A percentile compares a stretch with the other conserved stretches of the same genome.
phyloP scores from a whole-genome alignment of 1,140 invertebrate species.

The Pristionchus pacificus region DNA sequence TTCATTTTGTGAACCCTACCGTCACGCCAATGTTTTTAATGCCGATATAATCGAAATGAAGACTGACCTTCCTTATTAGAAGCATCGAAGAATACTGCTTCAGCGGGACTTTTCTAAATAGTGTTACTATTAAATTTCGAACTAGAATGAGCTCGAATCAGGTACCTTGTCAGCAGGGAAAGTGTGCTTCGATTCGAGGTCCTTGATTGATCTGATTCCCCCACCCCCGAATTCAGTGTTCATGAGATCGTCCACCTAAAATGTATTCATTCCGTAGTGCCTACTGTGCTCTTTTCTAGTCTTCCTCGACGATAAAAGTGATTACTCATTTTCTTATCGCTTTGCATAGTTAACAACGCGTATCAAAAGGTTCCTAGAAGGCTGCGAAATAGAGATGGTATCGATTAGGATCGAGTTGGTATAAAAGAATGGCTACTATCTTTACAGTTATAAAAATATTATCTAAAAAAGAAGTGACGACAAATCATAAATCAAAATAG shows the following conservation, averaged over 20 bases:
- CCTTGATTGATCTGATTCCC: slow-evolving; percentile 24
- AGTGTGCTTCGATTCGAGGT: slow-evolving; percentile 34
- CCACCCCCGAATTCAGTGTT: slow-evolving; percentile 19
- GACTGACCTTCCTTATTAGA: slow-evolving; percentile 43
- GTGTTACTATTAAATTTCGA: neutral
- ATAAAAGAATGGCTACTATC: neutral
- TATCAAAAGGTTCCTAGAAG: neutral
- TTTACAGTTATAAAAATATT: too few species aligned
- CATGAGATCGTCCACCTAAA: slow-evolving; percentile 20
- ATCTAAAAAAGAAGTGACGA: too few species aligned
- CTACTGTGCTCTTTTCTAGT: neutral
- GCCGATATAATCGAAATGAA: too few species aligned
- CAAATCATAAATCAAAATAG: too few species aligned
- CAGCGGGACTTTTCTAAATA: slow-evolving; percentile 28
- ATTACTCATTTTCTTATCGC: neutral
- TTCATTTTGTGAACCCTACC: too few species aligned
- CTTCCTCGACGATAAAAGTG: neutral
- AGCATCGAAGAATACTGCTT: slow-evolving; percentile 45
- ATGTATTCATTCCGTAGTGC: neutral
- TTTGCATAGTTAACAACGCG: neutral
- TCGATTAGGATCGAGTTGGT: neutral
- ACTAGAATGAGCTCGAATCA: slow-evolving; percentile 1
- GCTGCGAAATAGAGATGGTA: neutral
- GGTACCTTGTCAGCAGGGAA: slow-evolving; percentile 17
- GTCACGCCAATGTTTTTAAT: too few species aligned